A percentile compares a stretch with the other conserved stretches of the same genome.
These are phyloP conservation scores for Thereva unica DNA, from an alignment of 2,888 invertebrate genomes.

Conservation along the genomic window DNA sequence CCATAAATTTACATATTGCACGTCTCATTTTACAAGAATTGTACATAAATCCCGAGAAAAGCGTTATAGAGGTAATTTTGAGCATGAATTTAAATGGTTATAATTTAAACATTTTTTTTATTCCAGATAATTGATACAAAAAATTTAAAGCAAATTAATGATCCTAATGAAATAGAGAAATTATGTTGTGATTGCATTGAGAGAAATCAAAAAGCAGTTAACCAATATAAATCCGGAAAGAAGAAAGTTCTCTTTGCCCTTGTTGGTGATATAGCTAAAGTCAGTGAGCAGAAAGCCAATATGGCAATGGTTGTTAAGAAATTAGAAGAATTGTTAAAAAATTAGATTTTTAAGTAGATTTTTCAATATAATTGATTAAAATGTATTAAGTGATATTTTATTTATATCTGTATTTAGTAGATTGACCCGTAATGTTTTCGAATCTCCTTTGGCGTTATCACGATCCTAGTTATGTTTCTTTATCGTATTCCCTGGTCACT, in stretches of 20 bases:
- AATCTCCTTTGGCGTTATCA: no score
- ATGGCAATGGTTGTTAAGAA: constrained; percentile 67
- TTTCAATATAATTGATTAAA: no score
- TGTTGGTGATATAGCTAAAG: constrained; percentile 64
- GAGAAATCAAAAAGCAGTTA: constrained; percentile 69
- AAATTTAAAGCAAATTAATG: constrained; percentile 68
- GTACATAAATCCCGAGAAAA: constrained; percentile 53
- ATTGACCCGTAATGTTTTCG: no score
- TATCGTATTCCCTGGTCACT: no score
- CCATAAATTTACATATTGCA: constrained; percentile 67
- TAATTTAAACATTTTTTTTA: constrained; percentile 25
- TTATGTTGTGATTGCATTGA: constrained; percentile 67
- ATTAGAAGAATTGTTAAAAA: constrained; percentile 65
- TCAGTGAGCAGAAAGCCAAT: constrained; percentile 67
- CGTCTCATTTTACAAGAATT: constrained; percentile 61
- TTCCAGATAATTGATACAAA: constrained; percentile 64
- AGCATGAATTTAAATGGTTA: constrained; percentile 15
- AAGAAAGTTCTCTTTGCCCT: constrained; percentile 69
- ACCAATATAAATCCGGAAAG: constrained; percentile 71
- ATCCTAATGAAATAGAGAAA: constrained; percentile 63
- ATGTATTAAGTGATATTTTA: no score
- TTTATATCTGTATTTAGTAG: no score
- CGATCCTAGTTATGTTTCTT: no score
- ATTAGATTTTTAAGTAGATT: no score
- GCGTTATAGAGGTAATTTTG: constrained; percentile 52